Evolutionary conservation across 2,113 vertebrate species (phyloP).

Genomic region (Anoura caudifer): DNA sequence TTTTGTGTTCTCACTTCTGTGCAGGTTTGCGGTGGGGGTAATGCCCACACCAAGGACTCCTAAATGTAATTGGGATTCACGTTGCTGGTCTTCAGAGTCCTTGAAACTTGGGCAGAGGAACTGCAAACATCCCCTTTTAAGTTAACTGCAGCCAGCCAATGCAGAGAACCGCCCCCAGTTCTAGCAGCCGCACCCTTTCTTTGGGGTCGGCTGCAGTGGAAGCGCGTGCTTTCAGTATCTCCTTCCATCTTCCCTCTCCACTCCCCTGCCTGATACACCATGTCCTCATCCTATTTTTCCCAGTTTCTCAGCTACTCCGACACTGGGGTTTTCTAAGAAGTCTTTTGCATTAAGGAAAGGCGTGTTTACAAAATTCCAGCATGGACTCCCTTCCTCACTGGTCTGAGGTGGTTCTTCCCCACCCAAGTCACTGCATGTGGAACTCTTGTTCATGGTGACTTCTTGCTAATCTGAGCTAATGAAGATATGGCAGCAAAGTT

Average conservation of each 20-base stretch:
- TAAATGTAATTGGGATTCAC: neutral
- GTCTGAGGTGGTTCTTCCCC: neutral
- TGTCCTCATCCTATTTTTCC: fast-evolving
- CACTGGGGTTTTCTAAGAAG: neutral
- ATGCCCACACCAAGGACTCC: neutral
- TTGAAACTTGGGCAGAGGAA: neutral
- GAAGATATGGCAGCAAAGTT: neutral
- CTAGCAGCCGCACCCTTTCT: neutral
- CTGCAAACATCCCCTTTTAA: neutral
- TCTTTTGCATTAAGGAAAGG: neutral
- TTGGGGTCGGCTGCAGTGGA: fast-evolving
- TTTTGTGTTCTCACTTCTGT: neutral
- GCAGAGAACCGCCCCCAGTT: fast-evolving
- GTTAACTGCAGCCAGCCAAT: neutral
- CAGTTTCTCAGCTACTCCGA: neutral
- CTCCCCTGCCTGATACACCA: fast-evolving
- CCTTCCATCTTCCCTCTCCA: fast-evolving
- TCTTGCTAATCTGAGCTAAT: neutral
- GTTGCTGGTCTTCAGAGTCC: neutral
- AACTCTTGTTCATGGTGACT: neutral
- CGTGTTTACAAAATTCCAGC: neutral
- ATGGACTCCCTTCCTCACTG: too few species aligned
- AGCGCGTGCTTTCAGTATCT: fast-evolving
- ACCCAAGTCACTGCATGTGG: neutral
- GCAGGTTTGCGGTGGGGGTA: fast-evolving